phyloP scores from a whole-genome alignment of 2,113 vertebrate genomes.

The Saccopteryx bilineata region DNA sequence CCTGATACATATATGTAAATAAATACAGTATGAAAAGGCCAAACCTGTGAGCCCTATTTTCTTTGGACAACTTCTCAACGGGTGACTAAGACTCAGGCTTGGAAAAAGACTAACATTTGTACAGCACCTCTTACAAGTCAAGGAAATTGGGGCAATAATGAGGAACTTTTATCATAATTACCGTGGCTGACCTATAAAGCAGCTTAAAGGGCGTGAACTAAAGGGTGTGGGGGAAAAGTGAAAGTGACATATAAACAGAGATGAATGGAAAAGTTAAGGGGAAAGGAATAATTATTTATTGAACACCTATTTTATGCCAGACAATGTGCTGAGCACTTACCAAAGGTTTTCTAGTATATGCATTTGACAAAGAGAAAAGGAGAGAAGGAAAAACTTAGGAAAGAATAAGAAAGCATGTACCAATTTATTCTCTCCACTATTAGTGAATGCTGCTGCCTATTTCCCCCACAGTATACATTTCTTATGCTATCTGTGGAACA shows the following conservation, averaged over 20 bases:
- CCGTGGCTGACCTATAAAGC: constrained; percentile 35
- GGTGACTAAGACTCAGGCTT: constrained; percentile 59
- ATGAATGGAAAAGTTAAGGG: not conserved
- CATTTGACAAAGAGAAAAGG: not conserved
- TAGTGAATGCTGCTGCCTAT: not conserved
- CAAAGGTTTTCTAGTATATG: not conserved
- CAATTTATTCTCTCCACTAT: not conserved
- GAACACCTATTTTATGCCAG: not conserved
- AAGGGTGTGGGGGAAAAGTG: not conserved
- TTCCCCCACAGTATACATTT: not conserved
- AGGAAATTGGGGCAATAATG: constrained; percentile 58
- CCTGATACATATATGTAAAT: constrained; percentile 12
- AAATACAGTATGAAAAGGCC: constrained; percentile 55
- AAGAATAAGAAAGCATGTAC: not conserved
- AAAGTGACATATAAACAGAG: constrained; percentile 30
- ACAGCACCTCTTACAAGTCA: constrained; percentile 46
- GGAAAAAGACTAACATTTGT: constrained; percentile 54
- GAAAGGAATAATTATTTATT: constrained; percentile 4
- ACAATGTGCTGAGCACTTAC: not conserved
- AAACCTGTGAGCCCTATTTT: constrained; percentile 45
- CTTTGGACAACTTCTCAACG: constrained; percentile 62
- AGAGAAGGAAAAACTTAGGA: not conserved
- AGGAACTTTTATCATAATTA: constrained; percentile 56
- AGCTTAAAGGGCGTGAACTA: constrained; percentile 24
- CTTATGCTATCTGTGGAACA: constrained; percentile 49